Conservation (phyloP, 2,113 vertebrate genomes). For the Syngnathus scovelli region DNA sequence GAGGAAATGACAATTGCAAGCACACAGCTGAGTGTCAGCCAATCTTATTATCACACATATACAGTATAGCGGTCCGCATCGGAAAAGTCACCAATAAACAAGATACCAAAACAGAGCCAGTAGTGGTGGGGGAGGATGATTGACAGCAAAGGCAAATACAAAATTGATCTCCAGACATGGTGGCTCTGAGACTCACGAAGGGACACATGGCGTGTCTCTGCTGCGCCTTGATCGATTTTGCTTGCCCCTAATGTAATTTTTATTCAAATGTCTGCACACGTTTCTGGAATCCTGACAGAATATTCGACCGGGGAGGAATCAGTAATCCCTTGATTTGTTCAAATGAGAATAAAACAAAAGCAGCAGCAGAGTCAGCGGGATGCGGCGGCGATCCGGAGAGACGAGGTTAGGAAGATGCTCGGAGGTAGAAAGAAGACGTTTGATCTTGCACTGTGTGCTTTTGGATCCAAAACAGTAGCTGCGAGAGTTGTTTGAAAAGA, state of each 20-base stretch:
- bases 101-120: not conserved
- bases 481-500: not conserved
- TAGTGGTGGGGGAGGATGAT: not conserved
- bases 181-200: conserved; percentile 2
- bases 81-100: not conserved
- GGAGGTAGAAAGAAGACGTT: conserved; percentile 2
- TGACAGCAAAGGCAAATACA: not conserved
- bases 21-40: not conserved
- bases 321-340: conserved; percentile 42
- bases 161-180: conserved; percentile 1
- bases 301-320: conserved; percentile 27
- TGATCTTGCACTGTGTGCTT: conserved; percentile 5
- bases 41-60: not conserved
- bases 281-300: conserved; percentile 30
- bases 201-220: conserved; percentile 14
- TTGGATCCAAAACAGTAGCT: not conserved
- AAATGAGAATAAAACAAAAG: conserved; percentile 42
- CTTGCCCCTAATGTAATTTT: conserved; percentile 49
- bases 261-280: conserved; percentile 47
- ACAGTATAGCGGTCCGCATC: not conserved
- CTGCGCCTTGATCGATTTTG: conserved; percentile 44
- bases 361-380: conserved; percentile 6
- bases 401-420: conserved; percentile 11
- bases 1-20: not conserved
- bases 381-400: conserved; percentile 9